phyloP scores from a whole-genome alignment of 2,797 vertebrate genomes.

The Takifugu rubripes region DNA sequence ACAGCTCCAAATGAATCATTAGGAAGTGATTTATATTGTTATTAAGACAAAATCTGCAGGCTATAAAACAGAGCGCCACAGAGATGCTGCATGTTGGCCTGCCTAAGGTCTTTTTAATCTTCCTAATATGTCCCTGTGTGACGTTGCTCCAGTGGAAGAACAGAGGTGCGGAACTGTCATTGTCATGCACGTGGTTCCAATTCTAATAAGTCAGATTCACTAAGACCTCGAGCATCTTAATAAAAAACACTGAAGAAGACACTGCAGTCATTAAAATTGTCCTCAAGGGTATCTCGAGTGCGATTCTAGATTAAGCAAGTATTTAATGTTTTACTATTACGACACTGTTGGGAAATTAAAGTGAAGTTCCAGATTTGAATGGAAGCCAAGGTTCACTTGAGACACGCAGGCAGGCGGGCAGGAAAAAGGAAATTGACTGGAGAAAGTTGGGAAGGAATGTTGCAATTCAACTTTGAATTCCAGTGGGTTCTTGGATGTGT shows the following conservation, averaged over 20 bases:
- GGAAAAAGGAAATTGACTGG: neutral
- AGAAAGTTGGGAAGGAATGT: no score
- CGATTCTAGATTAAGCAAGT: neutral
- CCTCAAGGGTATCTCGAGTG: neutral
- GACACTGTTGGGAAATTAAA: neutral
- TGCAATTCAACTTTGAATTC: no score
- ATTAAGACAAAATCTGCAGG: constrained; percentile 47
- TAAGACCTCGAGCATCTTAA: constrained; percentile 14
- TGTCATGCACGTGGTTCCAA: neutral
- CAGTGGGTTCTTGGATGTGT: no score
- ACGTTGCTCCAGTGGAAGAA: constrained; percentile 5
- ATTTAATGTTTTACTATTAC: no score
- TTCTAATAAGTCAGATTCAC: constrained; percentile 18
- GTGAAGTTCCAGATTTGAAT: neutral
- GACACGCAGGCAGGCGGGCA: neutral
- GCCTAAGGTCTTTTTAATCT: constrained; percentile 41
- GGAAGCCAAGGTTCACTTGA: neutral
- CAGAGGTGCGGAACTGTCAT: neutral
- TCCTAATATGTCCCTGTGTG: constrained; percentile 52
- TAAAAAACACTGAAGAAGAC: constrained; percentile 5
- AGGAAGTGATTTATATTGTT: constrained; percentile 37
- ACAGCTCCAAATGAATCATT: constrained; percentile 25
- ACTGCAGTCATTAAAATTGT: constrained; percentile 9
- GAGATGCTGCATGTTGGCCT: constrained; percentile 37
- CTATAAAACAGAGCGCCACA: constrained; percentile 48